phyloP scores from a whole-genome alignment of 1,140 invertebrate genomes.

The Oncopeltus fasciatus region DNA sequence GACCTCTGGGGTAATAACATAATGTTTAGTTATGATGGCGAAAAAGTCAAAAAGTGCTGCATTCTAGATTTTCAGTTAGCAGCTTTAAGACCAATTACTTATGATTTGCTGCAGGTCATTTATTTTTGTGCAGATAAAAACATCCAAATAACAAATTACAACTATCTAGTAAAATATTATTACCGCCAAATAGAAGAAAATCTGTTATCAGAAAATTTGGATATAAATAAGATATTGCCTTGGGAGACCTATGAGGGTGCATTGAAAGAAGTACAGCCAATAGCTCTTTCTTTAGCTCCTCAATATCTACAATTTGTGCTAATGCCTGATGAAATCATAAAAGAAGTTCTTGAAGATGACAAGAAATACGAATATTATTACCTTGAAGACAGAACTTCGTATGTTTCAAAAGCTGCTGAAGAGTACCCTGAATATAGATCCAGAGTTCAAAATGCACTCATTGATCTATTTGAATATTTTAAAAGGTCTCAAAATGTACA shows the following conservation, averaged over 20 bases:
- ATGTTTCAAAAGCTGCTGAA: background rate
- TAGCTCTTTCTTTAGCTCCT: background rate
- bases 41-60: background rate
- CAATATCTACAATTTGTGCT: conserved; percentile 5
- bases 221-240: background rate
- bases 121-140: background rate
- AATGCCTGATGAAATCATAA: background rate
- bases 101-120: background rate
- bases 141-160: background rate
- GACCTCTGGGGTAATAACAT: conserved; percentile 15
- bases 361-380: background rate
- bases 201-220: background rate
- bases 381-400: background rate
- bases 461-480: background rate
- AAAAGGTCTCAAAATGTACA: background rate
- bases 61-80: conserved; percentile 7
- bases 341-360: background rate
- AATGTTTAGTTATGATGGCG: conserved; percentile 5
- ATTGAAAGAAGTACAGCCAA: background rate
- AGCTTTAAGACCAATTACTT: background rate
- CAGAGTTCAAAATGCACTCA: background rate
- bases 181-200: background rate
- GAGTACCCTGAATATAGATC: background rate
- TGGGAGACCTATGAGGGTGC: background rate
- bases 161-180: background rate